A percentile compares a stretch with the other conserved stretches of the same genome.
phyloP scores from a whole-genome alignment of 2,888 invertebrate species.

The Drosophila falleni region DNA sequence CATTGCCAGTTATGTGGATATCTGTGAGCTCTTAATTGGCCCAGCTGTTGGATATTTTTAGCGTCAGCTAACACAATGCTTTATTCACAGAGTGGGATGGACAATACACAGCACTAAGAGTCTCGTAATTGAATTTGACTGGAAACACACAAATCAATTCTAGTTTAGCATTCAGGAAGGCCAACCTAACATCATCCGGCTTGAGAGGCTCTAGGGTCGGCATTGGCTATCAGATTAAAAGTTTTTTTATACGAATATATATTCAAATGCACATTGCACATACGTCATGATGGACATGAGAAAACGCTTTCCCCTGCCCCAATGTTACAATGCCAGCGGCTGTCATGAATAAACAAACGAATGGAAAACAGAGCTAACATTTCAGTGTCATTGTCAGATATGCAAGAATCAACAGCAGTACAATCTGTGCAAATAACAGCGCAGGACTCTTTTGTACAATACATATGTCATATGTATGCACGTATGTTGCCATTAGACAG shows the following conservation, averaged over 20 bases:
- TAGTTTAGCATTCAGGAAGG: conserved; percentile 29
- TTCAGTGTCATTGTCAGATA: conserved; percentile 65
- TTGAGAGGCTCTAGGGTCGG: conserved; percentile 6
- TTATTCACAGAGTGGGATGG: not conserved
- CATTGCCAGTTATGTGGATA: not conserved
- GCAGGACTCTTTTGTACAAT: not conserved
- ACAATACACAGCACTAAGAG: not conserved
- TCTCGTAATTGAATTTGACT: conserved; percentile 67
- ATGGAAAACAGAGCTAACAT: conserved; percentile 42
- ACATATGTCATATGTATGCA: no score
- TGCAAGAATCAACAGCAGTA: conserved; percentile 36
- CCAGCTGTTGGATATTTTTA: conserved; percentile 51
- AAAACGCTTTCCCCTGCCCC: conserved; percentile 23
- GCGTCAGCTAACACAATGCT: conserved; percentile 17
- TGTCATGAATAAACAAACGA: conserved; percentile 63
- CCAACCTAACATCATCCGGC: conserved; percentile 35
- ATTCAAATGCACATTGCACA: conserved; percentile 63
- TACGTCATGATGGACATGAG: conserved; percentile 48
- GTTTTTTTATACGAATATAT: conserved; percentile 29
- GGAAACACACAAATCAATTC: conserved; percentile 65
- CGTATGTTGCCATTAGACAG: conserved; percentile 29
- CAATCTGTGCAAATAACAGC: conserved; percentile 53
- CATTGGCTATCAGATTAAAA: conserved; percentile 29
- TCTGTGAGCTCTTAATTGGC: conserved; percentile 2
- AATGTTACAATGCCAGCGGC: conserved; percentile 9